Evolutionary conservation across 2,888 invertebrate genomes (phyloP).

Genomic region (Epinotia demarniana): DNA sequence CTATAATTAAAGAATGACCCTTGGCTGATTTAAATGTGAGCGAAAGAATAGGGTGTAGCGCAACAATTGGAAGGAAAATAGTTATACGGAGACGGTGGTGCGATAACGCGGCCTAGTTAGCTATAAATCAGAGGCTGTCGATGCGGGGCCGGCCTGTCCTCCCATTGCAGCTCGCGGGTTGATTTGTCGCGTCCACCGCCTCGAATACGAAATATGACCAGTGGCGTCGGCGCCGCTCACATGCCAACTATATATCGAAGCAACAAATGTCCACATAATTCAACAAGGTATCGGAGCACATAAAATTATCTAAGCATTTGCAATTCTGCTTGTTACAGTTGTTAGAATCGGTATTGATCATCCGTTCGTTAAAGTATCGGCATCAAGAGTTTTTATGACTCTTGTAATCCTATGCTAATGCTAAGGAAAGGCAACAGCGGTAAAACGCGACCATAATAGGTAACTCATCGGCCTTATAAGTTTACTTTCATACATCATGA

Average conservation of each 20-base stretch:
- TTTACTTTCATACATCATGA: too few relatives aligned
- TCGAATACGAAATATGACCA: slow-evolving; percentile 60
- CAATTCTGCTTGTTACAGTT: not conserved
- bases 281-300: slow-evolving; percentile 3
- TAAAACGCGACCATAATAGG: not conserved
- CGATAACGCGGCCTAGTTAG: slow-evolving; percentile 71
- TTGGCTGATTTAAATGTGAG: slow-evolving; percentile 37
- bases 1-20: slow-evolving; percentile 31
- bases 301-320: not conserved
- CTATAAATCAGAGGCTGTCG: slow-evolving; percentile 83
- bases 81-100: slow-evolving; percentile 56
- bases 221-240: slow-evolving; percentile 50
- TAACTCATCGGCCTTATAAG: not conserved
- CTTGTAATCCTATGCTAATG: not conserved
- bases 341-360: not conserved
- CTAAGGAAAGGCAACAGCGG: not conserved
- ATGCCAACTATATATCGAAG: not conserved
- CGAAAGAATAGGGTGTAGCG: slow-evolving; percentile 45
- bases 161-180: slow-evolving; percentile 76
- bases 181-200: slow-evolving; percentile 82
- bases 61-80: slow-evolving; percentile 51
- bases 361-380: not conserved
- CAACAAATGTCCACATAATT: slow-evolving; percentile 14
- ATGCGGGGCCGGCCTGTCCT: slow-evolving; percentile 74
- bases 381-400: not conserved